Percentiles rank a stretch among this genome's conserved stretches.
Evolutionary conservation across 2,797 vertebrate species (phyloP).

Genomic region (Tangara arthus): DNA sequence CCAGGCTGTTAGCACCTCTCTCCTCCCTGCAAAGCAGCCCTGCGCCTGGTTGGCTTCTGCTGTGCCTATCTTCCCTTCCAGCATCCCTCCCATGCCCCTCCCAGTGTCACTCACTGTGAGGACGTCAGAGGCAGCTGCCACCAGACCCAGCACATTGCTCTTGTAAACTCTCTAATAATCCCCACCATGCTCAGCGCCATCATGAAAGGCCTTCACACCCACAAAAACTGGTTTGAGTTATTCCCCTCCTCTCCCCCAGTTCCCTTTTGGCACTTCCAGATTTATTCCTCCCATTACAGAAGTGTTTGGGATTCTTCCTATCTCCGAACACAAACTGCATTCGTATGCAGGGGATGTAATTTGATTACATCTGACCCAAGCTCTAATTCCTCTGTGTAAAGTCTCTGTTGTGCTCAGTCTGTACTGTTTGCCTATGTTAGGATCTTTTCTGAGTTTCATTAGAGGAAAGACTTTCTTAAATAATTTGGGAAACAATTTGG

Average conservation of each 20-base stretch:
- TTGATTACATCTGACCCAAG: constrained; percentile 33
- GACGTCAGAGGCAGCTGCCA: background rate
- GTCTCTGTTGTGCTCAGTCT: background rate
- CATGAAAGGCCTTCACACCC: background rate
- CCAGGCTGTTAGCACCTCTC: background rate
- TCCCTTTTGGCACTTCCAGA: background rate
- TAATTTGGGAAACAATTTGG: constrained; percentile 48
- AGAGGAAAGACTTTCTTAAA: constrained; percentile 42
- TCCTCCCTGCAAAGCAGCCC: background rate
- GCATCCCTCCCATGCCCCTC: background rate
- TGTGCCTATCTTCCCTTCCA: background rate
- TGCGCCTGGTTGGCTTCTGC: background rate
- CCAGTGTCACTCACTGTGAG: background rate
- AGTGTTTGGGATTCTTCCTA: constrained; percentile 51
- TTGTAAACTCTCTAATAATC: background rate
- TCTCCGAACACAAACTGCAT: background rate
- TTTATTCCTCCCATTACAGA: constrained; percentile 5
- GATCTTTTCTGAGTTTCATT: constrained; percentile 28
- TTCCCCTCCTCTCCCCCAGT: background rate
- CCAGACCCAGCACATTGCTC: background rate
- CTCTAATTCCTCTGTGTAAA: constrained; percentile 15
- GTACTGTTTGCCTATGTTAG: constrained; percentile 10
- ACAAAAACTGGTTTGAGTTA: background rate
- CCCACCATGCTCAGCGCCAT: fast-evolving
- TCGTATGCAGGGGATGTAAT: background rate